A percentile compares a stretch with the other conserved stretches of the same genome.
These are phyloP conservation scores for Myrmecophaga tridactyla DNA, from an alignment of 2,113 vertebrate species.

Conservation along the genomic window DNA sequence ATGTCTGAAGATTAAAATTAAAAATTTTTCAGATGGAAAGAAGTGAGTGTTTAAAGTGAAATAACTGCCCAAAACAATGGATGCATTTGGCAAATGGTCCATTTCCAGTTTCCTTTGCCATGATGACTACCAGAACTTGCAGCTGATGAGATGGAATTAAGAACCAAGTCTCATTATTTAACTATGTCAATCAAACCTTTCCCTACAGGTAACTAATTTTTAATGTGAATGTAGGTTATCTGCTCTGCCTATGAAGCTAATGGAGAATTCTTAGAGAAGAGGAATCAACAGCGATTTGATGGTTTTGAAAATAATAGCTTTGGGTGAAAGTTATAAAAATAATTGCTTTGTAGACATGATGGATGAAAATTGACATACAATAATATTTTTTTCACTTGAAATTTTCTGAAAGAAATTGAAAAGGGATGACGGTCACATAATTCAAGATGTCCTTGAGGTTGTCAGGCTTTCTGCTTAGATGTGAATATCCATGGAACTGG, in stretches of 20 bases:
- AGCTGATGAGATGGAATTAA: background rate
- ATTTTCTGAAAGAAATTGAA: background rate
- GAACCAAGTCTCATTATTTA: background rate
- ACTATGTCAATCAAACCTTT: background rate
- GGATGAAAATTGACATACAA: background rate
- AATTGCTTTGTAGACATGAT: background rate
- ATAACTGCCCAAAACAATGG: background rate
- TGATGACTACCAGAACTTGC: background rate
- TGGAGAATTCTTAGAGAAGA: background rate
- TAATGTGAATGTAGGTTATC: background rate
- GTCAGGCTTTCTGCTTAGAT: background rate
- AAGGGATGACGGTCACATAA: background rate
- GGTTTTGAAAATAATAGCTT: background rate
- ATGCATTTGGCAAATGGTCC: fast-evolving
- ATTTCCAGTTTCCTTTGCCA: background rate
- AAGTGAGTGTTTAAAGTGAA: background rate
- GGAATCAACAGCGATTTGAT: background rate
- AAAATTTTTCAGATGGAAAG: background rate
- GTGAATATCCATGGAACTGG: background rate
- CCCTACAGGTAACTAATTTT: background rate
- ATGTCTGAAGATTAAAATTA: background rate
- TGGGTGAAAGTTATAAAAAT: background rate
- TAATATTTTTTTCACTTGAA: background rate
- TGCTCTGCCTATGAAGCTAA: background rate
- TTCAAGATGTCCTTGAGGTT: background rate